Evolutionary conservation across 1,140 invertebrate species (phyloP).

Genomic region (Armadillidium nasatum): DNA sequence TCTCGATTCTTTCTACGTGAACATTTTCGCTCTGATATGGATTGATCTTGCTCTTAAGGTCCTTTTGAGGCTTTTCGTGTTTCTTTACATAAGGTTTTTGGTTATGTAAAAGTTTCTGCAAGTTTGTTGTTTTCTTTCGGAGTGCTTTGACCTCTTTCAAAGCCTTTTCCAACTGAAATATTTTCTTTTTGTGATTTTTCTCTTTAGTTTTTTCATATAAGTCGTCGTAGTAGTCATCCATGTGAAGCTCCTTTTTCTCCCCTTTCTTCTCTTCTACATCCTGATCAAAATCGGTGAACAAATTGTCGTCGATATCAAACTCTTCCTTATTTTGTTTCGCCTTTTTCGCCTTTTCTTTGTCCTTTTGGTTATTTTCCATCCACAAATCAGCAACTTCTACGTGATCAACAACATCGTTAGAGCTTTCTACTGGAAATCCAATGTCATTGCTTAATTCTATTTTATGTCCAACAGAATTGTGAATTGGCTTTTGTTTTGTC

Average conservation of each 20-base stretch:
- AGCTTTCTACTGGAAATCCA: neutral
- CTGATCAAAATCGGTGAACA: neutral
- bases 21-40: too few species aligned
- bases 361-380: neutral
- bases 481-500: neutral
- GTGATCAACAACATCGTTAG: neutral
- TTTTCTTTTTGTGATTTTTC: neutral
- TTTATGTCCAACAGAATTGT: neutral
- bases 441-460: neutral
- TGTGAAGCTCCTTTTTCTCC: neutral
- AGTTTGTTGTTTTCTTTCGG: neutral
- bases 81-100: neutral
- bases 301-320: neutral
- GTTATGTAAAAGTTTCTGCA: neutral
- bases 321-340: neutral
- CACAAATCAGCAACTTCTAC: neutral
- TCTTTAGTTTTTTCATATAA: neutral
- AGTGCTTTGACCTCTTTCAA: neutral
- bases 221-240: neutral
- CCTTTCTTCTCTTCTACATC: neutral
- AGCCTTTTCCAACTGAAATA: neutral
- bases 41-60: too few species aligned
- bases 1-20: neutral
- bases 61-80: neutral
- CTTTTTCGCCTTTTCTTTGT: neutral